phyloP scores from a whole-genome alignment of 2,888 invertebrate species.

The Drosophila subsilvestris region DNA sequence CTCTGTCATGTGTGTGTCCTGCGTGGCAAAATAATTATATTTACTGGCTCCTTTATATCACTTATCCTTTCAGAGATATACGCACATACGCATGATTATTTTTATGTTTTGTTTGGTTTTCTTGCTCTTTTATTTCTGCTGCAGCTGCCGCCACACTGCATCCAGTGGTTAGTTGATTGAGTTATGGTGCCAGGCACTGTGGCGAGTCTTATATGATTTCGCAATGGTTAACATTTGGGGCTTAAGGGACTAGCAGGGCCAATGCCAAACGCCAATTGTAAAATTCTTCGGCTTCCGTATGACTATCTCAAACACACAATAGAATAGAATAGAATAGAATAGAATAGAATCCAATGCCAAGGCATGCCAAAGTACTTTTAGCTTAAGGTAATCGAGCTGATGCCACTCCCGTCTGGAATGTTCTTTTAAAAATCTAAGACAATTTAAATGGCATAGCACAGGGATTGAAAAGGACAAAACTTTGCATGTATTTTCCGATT shows the following conservation, averaged over 20 bases:
- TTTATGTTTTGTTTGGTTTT: conserved; percentile 53
- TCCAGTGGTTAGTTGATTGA: conserved; percentile 10
- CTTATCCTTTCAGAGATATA: conserved; percentile 64
- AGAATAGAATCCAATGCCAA: neutral
- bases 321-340: no score
- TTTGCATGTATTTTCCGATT: no score
- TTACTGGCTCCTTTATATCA: conserved; percentile 62
- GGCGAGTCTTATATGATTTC: neutral
- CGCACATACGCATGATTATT: conserved; percentile 28
- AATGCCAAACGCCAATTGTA: conserved; percentile 3
- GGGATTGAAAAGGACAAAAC: no score
- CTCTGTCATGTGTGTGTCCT: conserved; percentile 9
- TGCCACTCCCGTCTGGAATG: no score
- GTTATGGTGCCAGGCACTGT: conserved; percentile 27
- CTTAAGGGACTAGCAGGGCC: conserved; percentile 19
- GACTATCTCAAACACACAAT: no score
- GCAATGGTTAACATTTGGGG: conserved; percentile 14
- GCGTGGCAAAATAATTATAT: conserved; percentile 61
- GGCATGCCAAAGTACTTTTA: neutral
- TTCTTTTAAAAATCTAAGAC: neutral
- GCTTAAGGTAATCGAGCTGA: no score
- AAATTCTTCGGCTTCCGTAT: neutral
- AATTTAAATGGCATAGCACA: neutral
- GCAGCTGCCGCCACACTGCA: conserved; percentile 30
- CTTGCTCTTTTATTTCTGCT: conserved; percentile 21